Evolutionary conservation across 2,888 invertebrate species (phyloP), one percentile per base, ranked within the genome.

Genomic region (Gandaritis pyraliata): DNA sequence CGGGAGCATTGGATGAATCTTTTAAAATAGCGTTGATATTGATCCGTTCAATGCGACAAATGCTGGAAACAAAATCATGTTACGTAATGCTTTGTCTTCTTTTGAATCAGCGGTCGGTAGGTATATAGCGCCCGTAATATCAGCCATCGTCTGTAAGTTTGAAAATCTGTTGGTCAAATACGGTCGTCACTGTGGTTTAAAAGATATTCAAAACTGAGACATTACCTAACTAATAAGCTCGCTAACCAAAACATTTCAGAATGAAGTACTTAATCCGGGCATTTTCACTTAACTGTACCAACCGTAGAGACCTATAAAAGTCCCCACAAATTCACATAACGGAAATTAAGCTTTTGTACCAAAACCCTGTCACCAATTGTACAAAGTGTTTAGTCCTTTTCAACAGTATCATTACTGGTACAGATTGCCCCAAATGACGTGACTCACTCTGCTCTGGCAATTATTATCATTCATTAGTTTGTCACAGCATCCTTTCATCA

Each of bases 381-480:
- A 49, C 30, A 47, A 46, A 46, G 36, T 51, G 43, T 55, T 54
- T 54, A 64, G 66, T 64, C 65, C 66, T 59, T 65, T 61, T 58
- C 53, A 56, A 67, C 55, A 58, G 52, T 61, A 65, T 70, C 59
- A 72, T 72, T 69, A 71, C 56, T 60, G 58, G 41, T 58, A 65
- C 66, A 81, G 79, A 78, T 80, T 78, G 80, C 80, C 75, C 80
- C 72, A 68, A 66, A 69, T 78, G 77, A 74, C 79, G 79, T 80
- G 80, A 74, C 71, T 43, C 69, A 68, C 64, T 65, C 64, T 61
- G 58, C 39, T 16, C 68, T 68, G 72, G 80, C 80, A 85, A 87
- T 87, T 86, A 87, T 86, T 85, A 86, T 86, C 88, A 85, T 86
- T 87, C 88, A 88, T 90, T 85, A 87, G 71, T 72, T 70, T 73